Conservation (phyloP, 2,888 invertebrate genomes). For the Andrena flavipes region DNA sequence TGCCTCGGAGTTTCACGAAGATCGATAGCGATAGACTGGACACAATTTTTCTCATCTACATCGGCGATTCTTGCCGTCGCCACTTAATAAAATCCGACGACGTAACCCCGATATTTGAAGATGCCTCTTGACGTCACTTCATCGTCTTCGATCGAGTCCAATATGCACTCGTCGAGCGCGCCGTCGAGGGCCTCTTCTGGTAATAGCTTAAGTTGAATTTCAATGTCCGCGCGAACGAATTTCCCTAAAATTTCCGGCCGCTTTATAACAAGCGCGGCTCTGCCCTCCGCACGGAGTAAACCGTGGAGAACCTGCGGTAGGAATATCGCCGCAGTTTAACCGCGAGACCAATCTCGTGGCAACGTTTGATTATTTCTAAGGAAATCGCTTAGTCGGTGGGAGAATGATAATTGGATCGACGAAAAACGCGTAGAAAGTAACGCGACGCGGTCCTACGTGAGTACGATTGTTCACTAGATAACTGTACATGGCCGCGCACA, state of each 20-base stretch:
- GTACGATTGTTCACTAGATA: constrained; percentile 57
- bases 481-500: constrained; percentile 73
- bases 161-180: constrained; percentile 27
- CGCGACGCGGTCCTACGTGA: constrained; percentile 33
- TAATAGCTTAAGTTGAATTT: constrained; percentile 4
- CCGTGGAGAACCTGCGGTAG: too few relatives aligned
- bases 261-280: neutral
- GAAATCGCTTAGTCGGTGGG: neutral
- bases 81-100: constrained; percentile 46
- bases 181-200: constrained; percentile 28
- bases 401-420: constrained; percentile 37
- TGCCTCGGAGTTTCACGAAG: neutral
- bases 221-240: neutral
- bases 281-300: neutral
- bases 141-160: constrained; percentile 47
- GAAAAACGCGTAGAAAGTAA: constrained; percentile 44
- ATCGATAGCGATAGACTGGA: neutral
- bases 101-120: constrained; percentile 48
- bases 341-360: neutral
- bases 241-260: neutral
- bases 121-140: constrained; percentile 45
- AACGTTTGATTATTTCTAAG: neutral
- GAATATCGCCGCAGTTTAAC: too few relatives aligned
- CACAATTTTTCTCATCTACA: constrained; percentile 11
- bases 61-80: constrained; percentile 5